Evolutionary conservation across 2,113 vertebrate species (phyloP).

Genomic region (Chloroceryle aenea): DNA sequence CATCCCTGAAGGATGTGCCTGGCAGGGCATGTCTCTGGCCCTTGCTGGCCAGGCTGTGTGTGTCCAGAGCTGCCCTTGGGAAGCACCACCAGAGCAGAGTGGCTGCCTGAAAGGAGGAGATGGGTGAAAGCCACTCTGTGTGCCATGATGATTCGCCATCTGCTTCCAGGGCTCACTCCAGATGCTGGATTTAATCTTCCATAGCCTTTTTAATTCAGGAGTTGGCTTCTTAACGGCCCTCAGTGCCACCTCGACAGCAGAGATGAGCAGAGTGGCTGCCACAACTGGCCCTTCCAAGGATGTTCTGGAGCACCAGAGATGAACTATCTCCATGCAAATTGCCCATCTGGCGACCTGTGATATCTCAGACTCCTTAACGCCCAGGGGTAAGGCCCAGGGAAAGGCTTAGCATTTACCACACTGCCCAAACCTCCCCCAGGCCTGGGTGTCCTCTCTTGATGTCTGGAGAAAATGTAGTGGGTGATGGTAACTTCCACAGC

Average conservation of each 20-base stretch:
- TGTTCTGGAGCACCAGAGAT: background rate
- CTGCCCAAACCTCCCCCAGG: background rate
- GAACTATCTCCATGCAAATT: background rate
- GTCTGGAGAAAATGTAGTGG: background rate
- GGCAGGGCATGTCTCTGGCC: background rate
- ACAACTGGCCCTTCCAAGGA: background rate
- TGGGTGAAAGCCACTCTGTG: constrained; percentile 10
- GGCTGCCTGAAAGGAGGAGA: background rate
- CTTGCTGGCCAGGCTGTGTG: background rate
- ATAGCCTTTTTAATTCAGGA: constrained; percentile 58
- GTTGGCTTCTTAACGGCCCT: constrained; percentile 48
- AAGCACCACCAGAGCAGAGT: background rate
- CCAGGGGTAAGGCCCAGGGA: background rate
- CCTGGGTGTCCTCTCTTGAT: background rate
- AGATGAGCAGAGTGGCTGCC: background rate
- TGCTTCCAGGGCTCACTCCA: constrained; percentile 56
- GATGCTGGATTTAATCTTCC: constrained; percentile 66
- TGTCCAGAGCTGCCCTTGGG: background rate
- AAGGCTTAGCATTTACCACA: background rate
- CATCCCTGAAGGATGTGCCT: background rate
- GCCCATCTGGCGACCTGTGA: background rate
- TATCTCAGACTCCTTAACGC: background rate
- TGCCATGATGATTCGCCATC: background rate
- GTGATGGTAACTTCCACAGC: background rate
- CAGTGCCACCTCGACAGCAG: constrained; percentile 19